These are phyloP conservation scores for Drosophila peninsularis DNA, from an alignment of 2,888 invertebrate species.

Conservation along the genomic window DNA sequence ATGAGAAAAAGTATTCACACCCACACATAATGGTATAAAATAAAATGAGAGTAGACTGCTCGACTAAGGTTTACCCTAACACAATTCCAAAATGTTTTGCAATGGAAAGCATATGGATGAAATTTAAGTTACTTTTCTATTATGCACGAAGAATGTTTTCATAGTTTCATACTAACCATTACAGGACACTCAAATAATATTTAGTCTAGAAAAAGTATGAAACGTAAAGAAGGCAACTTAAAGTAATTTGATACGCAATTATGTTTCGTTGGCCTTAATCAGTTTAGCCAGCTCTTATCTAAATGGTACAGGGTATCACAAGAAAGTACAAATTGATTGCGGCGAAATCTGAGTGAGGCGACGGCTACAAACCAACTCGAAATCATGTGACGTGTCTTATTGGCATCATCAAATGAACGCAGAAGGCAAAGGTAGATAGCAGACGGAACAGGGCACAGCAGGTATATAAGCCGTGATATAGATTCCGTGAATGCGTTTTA, in stretches of 20 bases:
- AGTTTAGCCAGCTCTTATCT: background rate
- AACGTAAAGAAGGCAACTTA: too few relatives aligned
- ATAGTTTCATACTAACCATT: too few relatives aligned
- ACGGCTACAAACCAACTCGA: slow-evolving; percentile 15
- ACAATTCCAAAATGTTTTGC: background rate
- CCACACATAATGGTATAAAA: background rate
- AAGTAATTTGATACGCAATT: too few relatives aligned
- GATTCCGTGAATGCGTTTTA: slow-evolving; percentile 21
- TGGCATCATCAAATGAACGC: slow-evolving; percentile 74
- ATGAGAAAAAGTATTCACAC: slow-evolving; percentile 14
- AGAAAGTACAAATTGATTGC: slow-evolving; percentile 8
- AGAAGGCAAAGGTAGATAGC: background rate
- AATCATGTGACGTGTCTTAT: slow-evolving; percentile 82
- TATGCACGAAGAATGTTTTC: too few relatives aligned
- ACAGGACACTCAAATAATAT: too few relatives aligned
- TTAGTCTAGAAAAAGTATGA: too few relatives aligned
- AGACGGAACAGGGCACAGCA: background rate
- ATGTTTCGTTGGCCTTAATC: too few relatives aligned
- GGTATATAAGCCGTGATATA: slow-evolving; percentile 19
- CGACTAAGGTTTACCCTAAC: background rate
- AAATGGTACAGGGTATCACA: slow-evolving; percentile 13
- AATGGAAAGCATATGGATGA: background rate
- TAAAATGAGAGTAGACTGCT: background rate
- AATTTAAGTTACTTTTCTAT: too few relatives aligned
- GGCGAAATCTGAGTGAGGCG: slow-evolving; percentile 13